Base-by-base conservation (phyloP, 2,888 invertebrate genomes). In the Trimorus sp. region DNA sequence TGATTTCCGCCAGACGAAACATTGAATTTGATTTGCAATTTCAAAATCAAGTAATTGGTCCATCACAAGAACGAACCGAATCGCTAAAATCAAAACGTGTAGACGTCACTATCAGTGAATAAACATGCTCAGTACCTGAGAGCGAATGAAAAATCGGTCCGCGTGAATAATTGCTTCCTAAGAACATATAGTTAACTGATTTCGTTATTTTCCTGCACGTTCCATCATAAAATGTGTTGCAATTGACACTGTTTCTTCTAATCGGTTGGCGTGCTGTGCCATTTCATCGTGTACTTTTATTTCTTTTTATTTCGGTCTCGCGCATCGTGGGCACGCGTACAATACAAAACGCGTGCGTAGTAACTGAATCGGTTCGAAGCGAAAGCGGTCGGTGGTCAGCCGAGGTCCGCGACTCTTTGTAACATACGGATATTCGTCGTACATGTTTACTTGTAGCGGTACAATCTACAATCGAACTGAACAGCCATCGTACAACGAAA, bases 291-390 rank as follows among this genome's bases (percentile, higher is more conserved):
- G 48, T 14, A n/a, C 14, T 45, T 38, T 36, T 77, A 16, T 26
- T 51, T 51, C 42, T 26, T 60, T 63, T 63, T 59, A 45, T 76
- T 79, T 81, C 70, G 74, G 51, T 73, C 73, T 58, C 73, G 79
- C 66, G 49, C 59, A 82, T 70, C 51, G 38, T 49, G 42, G 77
- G 65, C 58, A 69, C 77, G 66, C 77, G 75, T 51, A 53, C 51
- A 42, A 26, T 78, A 83, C 63, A 60, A 71, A 80, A 68, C 79
- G 79, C 79, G 78, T 68, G 76, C 73, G 60, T 79, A 80, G 73
- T 82, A 80, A 80, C 82, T 84, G 77, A 73, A 83, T 83, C 82
- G 81, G 77, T 86, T 85, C 60, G 42, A 85, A 86, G 83, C 84
- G 68, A 76, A 59, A 78, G 84, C 85, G 84, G 82, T 84, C 84